These are phyloP conservation scores for Todus mexicanus DNA, from an alignment of 2,797 vertebrate genomes.

Conservation along the genomic window DNA sequence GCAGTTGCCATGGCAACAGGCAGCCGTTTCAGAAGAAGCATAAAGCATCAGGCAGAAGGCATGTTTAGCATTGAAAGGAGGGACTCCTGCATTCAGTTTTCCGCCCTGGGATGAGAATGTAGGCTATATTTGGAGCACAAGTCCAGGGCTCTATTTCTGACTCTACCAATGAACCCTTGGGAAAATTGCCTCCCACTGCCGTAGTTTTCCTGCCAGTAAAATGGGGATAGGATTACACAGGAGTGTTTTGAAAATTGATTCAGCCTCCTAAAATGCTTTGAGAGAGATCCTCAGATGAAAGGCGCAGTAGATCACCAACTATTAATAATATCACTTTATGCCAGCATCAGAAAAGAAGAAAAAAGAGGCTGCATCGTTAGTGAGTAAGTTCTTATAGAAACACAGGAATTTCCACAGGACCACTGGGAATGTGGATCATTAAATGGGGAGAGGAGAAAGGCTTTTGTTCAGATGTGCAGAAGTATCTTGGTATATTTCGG, in stretches of 20 bases:
- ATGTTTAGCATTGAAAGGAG: neutral
- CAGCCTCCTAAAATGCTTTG: conserved; percentile 46
- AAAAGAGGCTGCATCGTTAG: neutral
- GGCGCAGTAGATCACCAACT: conserved; percentile 14
- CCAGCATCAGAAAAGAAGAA: neutral
- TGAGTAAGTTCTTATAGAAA: neutral
- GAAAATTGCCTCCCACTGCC: conserved; percentile 35
- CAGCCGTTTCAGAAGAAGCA: neutral
- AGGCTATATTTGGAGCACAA: neutral
- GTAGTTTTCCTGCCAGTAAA: conserved; percentile 42
- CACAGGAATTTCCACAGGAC: neutral
- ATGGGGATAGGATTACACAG: conserved; percentile 52
- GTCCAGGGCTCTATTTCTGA: conserved; percentile 24
- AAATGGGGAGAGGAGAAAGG: neutral
- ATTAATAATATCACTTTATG: conserved; percentile 30
- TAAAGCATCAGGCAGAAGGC: neutral
- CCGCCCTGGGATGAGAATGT: neutral
- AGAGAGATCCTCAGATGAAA: conserved; percentile 46
- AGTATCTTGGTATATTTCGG: neutral
- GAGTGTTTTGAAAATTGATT: conserved; percentile 68
- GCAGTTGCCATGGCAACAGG: conserved; percentile 36
- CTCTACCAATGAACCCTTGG: conserved; percentile 40
- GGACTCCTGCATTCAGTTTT: neutral
- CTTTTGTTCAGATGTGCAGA: neutral
- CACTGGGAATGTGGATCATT: neutral